These are phyloP conservation scores for Drosophila suboccidentalis DNA, from an alignment of 2,888 invertebrate genomes.

Conservation along the genomic window DNA sequence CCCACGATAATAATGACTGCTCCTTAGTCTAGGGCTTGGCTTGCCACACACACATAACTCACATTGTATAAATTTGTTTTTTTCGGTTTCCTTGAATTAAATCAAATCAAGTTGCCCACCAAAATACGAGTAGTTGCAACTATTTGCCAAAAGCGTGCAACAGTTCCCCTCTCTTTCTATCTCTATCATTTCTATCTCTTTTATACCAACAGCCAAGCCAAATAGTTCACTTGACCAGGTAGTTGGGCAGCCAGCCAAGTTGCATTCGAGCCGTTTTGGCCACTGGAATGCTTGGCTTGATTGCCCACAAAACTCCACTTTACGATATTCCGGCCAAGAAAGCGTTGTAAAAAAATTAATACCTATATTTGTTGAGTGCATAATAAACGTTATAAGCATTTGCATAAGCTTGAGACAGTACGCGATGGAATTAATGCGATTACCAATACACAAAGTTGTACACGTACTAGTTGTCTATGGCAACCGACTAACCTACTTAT, in stretches of 20 bases:
- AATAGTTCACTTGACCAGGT: constrained; percentile 78
- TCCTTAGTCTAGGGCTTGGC: constrained; percentile 54
- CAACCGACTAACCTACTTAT: constrained; percentile 13
- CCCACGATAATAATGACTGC: constrained; percentile 45
- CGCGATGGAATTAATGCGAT: constrained; percentile 21
- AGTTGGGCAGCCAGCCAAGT: constrained; percentile 69
- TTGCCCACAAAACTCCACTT: constrained; percentile 51
- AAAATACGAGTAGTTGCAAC: constrained; percentile 49
- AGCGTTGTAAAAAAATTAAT: constrained; percentile 43
- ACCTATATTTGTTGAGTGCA: constrained; percentile 24
- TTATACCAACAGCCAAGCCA: constrained; percentile 48
- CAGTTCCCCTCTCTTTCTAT: constrained; percentile 19
- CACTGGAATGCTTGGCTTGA: constrained; percentile 74
- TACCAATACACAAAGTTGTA: not conserved
- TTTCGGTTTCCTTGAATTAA: constrained; percentile 76
- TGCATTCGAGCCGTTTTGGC: constrained; percentile 30
- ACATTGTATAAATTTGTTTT: constrained; percentile 21
- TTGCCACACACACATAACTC: constrained; percentile 19
- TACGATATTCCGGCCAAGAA: constrained; percentile 52
- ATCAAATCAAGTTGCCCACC: constrained; percentile 73
- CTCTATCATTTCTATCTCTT: constrained; percentile 25
- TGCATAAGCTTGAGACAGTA: constrained; percentile 24
- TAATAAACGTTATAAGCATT: constrained; percentile 18
- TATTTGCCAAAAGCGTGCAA: constrained; percentile 54
- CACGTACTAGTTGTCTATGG: not conserved